Evolutionary conservation across 2,888 invertebrate genomes (phyloP), one percentile per base, ranked within the genome.

Genomic region (Drosophila pseudotalamancana): DNA sequence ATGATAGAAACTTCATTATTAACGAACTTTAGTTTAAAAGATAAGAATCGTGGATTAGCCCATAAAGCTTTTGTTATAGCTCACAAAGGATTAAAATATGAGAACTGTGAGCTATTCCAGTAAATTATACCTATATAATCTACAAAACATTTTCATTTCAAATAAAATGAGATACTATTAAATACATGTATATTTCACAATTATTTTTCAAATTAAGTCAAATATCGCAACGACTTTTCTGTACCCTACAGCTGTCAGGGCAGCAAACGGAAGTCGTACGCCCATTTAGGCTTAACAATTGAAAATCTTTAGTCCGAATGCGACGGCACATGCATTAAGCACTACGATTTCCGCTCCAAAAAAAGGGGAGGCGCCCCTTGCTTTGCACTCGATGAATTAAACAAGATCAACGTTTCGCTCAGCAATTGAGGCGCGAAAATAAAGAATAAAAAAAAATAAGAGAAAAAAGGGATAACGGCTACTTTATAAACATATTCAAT

Each of bases 241-340:
- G 1, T 19, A 16, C 62, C 25, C 62, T 39, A 29, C 40, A 23
- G 19, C 19, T 16, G 42, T 3, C 29, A 45, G 34, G 53, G 31
- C 51, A 37, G 29, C 66, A 69, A 80, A 61, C 78, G 78, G 82
- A 84, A 84, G 82, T 84, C 34, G 32, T 57, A 32, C 27, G 39
- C 25, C 62, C 59, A 59, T 42, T 56, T 76, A 65, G 50, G 72
- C 48, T 59, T 59, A 59, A 23, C 45, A 60, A 59, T 45, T 60
- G 73, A 63, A 66, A 72, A 84, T 78, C 65, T 65, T 60, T 54
- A 42, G 56, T 40, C 54, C 27, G 39, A 77, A 65, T 72, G 77
- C 68, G 40, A 40, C 42, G 55, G 39, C 79, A 82, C 56, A 51
- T 23, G 29, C 64, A 29, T 50, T 49, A 50, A 68, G 67, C 45